Conservation (phyloP, 2,888 invertebrate species). For the Tenthredo livida region DNA sequence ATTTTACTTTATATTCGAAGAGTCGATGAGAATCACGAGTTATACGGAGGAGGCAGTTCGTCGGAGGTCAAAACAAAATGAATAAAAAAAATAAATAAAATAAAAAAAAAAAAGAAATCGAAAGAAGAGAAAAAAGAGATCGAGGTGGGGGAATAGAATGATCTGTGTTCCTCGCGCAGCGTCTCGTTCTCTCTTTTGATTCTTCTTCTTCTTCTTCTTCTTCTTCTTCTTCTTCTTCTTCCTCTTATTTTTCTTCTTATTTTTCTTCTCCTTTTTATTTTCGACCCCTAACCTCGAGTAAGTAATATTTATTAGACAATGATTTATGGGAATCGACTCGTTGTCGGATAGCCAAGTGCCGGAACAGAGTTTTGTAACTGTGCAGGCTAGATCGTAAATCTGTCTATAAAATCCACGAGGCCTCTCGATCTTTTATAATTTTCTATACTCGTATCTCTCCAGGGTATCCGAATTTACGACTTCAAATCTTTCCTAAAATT, state of each 20-base stretch:
- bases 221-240: not conserved
- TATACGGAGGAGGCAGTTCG: not conserved
- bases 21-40: not conserved
- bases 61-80: too few species aligned
- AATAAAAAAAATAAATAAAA: too few species aligned
- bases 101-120: not conserved
- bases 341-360: slow-evolving; percentile 18
- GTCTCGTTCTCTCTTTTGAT: not conserved
- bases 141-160: not conserved
- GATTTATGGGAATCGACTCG: slow-evolving; percentile 37
- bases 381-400: not conserved
- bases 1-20: not conserved
- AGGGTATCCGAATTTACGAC: not conserved
- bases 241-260: not conserved
- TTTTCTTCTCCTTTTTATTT: not conserved
- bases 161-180: not conserved
- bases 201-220: too few species aligned
- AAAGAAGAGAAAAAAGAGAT: not conserved
- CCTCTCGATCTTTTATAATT: not conserved
- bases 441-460: not conserved
- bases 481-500: too few species aligned
- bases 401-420: not conserved
- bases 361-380: slow-evolving; percentile 24
- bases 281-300: slow-evolving; percentile 6
- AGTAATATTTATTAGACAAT: slow-evolving; percentile 28